Evolutionary conservation across 2,888 invertebrate genomes (phyloP), one percentile per base, ranked within the genome.

Genomic region (Tortrix viridana): DNA sequence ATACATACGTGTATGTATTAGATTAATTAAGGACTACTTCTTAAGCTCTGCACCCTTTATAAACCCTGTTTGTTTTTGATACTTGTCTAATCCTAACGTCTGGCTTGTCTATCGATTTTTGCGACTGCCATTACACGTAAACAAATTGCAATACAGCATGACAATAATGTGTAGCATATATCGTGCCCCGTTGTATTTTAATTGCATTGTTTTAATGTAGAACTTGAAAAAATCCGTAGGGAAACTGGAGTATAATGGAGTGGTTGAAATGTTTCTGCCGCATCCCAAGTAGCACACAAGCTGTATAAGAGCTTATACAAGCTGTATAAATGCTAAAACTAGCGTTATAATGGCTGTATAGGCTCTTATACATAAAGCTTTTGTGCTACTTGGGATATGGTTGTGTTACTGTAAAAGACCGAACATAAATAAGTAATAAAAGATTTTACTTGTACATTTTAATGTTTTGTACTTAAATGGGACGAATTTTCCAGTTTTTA

Each of bases 91-190:
- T 26, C 48, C 44, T 48, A 16, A 49, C 32, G 5, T 49, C 12
- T 1, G 14, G 43, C 12, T 43, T 55, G 55, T 20, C 41, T 54
- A 18, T 23, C 37, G 41, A 23, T n/a, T 47, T 26, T 47, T 54
- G 38, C 38, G 5, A 38, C 14, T 19, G 23, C 18, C 12, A 12
- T 18, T 5, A 12, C 16, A 32, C 26, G 48, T 60, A 59, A 46
- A 32, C 18, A 49, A 61, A 56, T 16, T 56, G 38, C 72, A 73
- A 76, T 69, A 75, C 77, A 71, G 71, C 72, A 72, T 71, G 82
- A 85, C 84, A 85, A 84, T 84, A 84, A 84, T 72, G 72, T 71
- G 67, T 77, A 77, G 73, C 71, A 71, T 76, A 76, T 74, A 57
- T 69, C 67, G 60, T 62, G 50, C 38, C 26, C 38, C 44, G 37